Base-by-base conservation (phyloP, 2,888 invertebrate genomes). In the Didymodactylos carnosus region DNA sequence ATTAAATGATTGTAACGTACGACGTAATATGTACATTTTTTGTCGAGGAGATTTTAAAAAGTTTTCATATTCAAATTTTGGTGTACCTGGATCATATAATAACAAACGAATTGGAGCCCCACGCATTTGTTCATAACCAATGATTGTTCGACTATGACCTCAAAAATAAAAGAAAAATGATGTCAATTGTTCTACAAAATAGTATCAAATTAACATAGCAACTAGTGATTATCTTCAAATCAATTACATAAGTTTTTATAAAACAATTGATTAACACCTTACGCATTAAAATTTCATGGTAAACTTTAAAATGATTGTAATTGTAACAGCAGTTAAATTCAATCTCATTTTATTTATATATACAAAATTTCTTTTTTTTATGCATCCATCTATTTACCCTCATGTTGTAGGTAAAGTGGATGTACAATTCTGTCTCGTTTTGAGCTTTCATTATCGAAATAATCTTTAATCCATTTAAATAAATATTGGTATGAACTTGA, bases 131-230 rank as follows among this genome's bases (percentile, higher is more conserved):
- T 73, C 73, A 27, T 70, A 40, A 23, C 92, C 92, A 84, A 92
- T 89, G 81, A 92, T 90, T 62, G 92, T 92, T 78, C 92, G 86
- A 77, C 91, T 92, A 81, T 93, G 92, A 78, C 91, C 91, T 91
- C n/a, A n/a, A n/a, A n/a, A 82, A 0, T 75, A 72, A 72, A n/a
- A n/a, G n/a, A n/a, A n/a, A n/a, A n/a, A n/a, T n/a, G n/a, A n/a
- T n/a, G n/a, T n/a, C n/a, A n/a, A n/a, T n/a, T n/a, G n/a, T n/a
- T n/a, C n/a, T n/a, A n/a, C n/a, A n/a, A n/a, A n/a, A n/a, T n/a
- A n/a, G n/a, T n/a, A n/a, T n/a, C n/a, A n/a, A n/a, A n/a, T n/a
- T n/a, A n/a, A n/a, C n/a, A n/a, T n/a, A n/a, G n/a, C n/a, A n/a
- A n/a, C n/a, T n/a, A n/a, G n/a, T n/a, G n/a, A n/a, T n/a, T n/a